Evolutionary conservation across 92 coral and sea anemone genomes (phyloP).

Genomic region (Porites lobata): DNA sequence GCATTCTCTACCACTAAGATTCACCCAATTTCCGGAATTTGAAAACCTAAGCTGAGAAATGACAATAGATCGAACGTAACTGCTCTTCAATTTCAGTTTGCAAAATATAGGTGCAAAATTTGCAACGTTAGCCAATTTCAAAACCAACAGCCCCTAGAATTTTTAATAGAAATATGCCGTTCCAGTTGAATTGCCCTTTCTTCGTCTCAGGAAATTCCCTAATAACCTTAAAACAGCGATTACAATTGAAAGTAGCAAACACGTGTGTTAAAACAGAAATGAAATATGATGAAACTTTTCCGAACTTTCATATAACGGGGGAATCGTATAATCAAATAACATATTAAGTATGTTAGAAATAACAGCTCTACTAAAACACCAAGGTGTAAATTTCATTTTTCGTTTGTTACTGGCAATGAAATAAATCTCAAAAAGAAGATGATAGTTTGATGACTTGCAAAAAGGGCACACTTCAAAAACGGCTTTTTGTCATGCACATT

Average conservation of each 20-base stretch:
- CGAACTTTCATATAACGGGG: not conserved
- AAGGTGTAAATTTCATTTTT: not conserved
- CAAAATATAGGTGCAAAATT: not conserved
- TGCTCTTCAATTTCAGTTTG: not conserved
- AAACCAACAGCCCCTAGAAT: slow-evolving; percentile 8
- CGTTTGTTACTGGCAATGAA: slow-evolving; percentile 2
- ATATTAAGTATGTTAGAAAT: slow-evolving; percentile 41
- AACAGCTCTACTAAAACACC: slow-evolving; percentile 19
- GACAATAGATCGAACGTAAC: not conserved
- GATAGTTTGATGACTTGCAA: not conserved
- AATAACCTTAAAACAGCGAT: not conserved
- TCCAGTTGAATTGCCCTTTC: not conserved
- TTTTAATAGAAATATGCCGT: not conserved
- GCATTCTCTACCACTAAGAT: too few species aligned
- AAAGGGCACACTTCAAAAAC: not conserved
- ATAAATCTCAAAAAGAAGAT: not conserved
- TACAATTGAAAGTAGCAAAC: not conserved
- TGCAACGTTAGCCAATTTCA: slow-evolving; percentile 1
- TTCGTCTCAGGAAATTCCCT: slow-evolving; percentile 25
- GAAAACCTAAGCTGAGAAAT: not conserved
- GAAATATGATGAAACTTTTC: slow-evolving; percentile 30
- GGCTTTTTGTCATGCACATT: too few species aligned
- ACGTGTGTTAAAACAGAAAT: not conserved
- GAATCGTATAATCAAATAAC: not conserved
- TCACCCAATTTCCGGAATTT: not conserved